Evolutionary conservation across 2,888 invertebrate species (phyloP).

Genomic region (Maniola hyperantus): DNA sequence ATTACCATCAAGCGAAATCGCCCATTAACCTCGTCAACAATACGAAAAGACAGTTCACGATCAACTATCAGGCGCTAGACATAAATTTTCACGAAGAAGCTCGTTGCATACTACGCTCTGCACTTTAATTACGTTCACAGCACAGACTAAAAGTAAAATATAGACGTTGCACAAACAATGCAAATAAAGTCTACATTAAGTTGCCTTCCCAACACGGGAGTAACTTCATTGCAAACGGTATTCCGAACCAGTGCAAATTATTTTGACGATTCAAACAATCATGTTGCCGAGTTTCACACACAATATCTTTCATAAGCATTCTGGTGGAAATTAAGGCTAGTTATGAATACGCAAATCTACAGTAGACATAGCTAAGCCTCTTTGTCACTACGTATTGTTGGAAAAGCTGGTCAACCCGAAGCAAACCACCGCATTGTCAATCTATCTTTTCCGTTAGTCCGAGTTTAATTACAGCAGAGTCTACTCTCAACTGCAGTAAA

Average conservation of each 20-base stretch:
- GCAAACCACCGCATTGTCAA: background rate
- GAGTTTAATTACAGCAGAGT: background rate
- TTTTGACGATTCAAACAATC: too few relatives aligned
- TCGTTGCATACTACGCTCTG: conserved; percentile 2
- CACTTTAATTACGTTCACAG: conserved; percentile 5
- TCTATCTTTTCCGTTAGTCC: conserved; percentile 1
- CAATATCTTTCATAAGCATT: too few relatives aligned
- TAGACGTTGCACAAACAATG: background rate
- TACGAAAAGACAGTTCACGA: background rate
- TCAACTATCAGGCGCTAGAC: conserved; percentile 4
- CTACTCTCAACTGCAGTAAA: conserved; percentile 8
- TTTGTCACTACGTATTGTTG: too few relatives aligned
- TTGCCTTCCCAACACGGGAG: too few relatives aligned
- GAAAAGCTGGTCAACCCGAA: too few relatives aligned
- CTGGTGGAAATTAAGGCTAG: too few relatives aligned
- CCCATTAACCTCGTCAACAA: background rate
- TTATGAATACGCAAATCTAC: too few relatives aligned
- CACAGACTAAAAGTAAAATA: background rate
- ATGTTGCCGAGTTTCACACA: too few relatives aligned
- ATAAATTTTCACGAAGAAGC: conserved; percentile 7
- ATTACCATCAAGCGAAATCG: background rate
- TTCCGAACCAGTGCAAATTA: too few relatives aligned
- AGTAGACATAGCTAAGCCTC: too few relatives aligned
- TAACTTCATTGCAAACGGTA: too few relatives aligned
- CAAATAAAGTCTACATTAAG: too few relatives aligned